Evolutionary conservation across 2,797 vertebrate genomes (phyloP), one percentile per base, ranked within the genome.

Genomic region (Acropternis orthonyx): DNA sequence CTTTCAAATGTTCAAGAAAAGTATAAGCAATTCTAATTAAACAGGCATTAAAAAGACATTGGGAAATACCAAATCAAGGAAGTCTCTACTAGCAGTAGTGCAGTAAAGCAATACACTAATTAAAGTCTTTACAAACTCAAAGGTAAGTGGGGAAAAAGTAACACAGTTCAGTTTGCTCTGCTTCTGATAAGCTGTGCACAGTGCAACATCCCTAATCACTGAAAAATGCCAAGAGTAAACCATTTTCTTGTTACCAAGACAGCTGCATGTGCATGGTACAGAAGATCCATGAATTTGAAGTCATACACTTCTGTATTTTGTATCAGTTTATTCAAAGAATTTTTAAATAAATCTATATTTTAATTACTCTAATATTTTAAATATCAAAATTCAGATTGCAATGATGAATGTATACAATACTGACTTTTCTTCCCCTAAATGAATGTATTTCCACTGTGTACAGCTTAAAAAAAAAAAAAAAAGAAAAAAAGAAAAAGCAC

Each of bases 171-270:
- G 49, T 34, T 62, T 72, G 32, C 49, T 80, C 61, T 63, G 69
- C 13, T 75, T 92, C 58, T 69, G 51, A 58, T 61, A 49, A 18
- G 10, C 37, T 49, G 5, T 22, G 8, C 14, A 48, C 14, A 58
- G 49, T 28, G 23, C 0, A 0, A 39, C 30, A 80, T 4, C 15
- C 14, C 2, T 44, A 54, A 56, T 9, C 49, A 58, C 26, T 19
- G 32, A 89, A 83, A 89, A 75, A 52, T 22, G 26, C 7, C 69
- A 77, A 43, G 22, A 86, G 62, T 32, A 61, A 81, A 21, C 21
- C 16, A 37, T 74, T 80, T 66, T 58, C 63, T 76, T 6, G 43
- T 63, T 89, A 9, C 27, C 11, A 5, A 5, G 5, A 46, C 27
- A 81, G 16, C 16, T 66, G 17, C 36, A 30, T 3, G 7, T 13